Conservation (phyloP, 2,888 invertebrate species). For the Clitarchus hookeri region DNA sequence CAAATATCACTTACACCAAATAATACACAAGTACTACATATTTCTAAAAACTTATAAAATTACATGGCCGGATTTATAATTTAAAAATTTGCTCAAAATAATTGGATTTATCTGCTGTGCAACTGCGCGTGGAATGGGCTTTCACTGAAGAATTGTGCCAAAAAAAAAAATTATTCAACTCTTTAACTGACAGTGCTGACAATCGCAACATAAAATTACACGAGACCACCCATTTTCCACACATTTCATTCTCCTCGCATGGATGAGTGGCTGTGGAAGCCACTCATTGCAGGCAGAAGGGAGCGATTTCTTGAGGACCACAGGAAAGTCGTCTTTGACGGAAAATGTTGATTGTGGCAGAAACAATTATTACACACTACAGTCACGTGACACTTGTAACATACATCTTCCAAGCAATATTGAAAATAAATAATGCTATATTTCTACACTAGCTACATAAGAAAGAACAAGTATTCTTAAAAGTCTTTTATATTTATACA, state of each 20-base stretch:
- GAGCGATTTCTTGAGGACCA: background rate
- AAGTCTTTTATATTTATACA: slow-evolving; percentile 9
- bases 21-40: too few species aligned
- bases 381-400: slow-evolving; percentile 14
- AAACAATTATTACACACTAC: slow-evolving; percentile 14
- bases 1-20: too few species aligned
- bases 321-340: background rate
- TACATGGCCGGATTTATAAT: too few species aligned
- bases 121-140: too few species aligned
- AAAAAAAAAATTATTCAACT: too few species aligned
- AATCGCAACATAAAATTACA: too few species aligned
- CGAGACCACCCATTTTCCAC: background rate
- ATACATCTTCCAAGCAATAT: slow-evolving; percentile 20
- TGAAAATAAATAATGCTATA: slow-evolving; percentile 34
- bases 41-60: too few species aligned
- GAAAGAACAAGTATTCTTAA: slow-evolving; percentile 28
- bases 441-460: slow-evolving; percentile 31
- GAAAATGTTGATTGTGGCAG: background rate
- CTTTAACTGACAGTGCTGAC: too few species aligned
- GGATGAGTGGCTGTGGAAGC: background rate
- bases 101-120: too few species aligned
- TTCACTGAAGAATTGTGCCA: too few species aligned
- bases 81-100: too few species aligned
- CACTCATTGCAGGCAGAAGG: background rate
- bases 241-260: background rate